Conservation (phyloP, 2,113 vertebrate species). For the Crotophaga sulcirostris region DNA sequence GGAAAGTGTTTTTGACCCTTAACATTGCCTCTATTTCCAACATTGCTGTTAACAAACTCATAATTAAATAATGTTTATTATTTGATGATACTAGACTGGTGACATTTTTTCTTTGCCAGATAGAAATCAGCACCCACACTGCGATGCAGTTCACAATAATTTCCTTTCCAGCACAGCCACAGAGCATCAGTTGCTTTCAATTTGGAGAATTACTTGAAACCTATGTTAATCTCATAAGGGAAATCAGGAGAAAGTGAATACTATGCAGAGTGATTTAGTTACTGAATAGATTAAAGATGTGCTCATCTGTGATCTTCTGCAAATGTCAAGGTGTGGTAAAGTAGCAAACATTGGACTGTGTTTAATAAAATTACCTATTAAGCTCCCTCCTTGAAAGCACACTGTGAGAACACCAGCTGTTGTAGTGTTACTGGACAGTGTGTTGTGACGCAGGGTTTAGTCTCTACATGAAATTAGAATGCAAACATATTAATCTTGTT, state of each 20-base stretch:
- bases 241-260: not conserved
- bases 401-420: accelerated
- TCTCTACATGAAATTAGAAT: not conserved
- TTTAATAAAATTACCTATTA: not conserved
- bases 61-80: not conserved
- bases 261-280: not conserved
- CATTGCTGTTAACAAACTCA: not conserved
- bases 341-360: not conserved
- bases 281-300: not conserved
- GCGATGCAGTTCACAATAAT: not conserved
- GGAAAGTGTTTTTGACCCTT: not conserved
- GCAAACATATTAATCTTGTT: not conserved
- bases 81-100: not conserved
- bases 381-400: not conserved
- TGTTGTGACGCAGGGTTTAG: not conserved
- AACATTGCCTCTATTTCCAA: not conserved
- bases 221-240: not conserved
- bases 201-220: not conserved
- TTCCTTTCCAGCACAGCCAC: not conserved
- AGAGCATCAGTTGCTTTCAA: not conserved
- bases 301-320: not conserved
- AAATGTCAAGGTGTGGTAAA: not conserved
- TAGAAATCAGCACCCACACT: not conserved
- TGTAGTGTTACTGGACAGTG: not conserved
- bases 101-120: not conserved